phyloP scores from a whole-genome alignment of 1,140 invertebrate genomes.

The Eufriesea mexicana region DNA sequence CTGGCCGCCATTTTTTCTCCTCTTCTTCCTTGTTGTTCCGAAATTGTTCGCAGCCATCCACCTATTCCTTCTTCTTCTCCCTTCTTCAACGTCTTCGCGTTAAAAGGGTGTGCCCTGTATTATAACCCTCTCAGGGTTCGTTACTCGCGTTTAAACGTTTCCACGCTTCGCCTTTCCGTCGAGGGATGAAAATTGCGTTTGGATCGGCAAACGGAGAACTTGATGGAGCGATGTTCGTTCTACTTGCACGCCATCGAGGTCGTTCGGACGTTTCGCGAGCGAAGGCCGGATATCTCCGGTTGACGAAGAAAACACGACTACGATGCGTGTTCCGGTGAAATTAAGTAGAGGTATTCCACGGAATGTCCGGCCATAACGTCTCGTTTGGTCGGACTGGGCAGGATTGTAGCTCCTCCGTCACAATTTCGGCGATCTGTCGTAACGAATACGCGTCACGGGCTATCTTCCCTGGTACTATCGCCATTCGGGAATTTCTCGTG shows the following conservation, averaged over 20 bases:
- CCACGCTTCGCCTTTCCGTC: not conserved
- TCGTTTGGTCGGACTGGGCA: not conserved
- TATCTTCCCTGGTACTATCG: not conserved
- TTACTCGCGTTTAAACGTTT: not conserved
- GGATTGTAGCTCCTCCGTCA: slow-evolving; percentile 26
- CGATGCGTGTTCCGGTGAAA: not conserved
- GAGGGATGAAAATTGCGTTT: not conserved
- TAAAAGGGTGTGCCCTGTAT: too few species aligned
- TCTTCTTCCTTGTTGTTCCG: too few species aligned
- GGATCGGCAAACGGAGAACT: not conserved
- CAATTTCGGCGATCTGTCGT: slow-evolving; percentile 40
- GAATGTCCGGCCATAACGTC: slow-evolving; percentile 29
- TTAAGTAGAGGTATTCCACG: not conserved
- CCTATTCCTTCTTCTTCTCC: not conserved
- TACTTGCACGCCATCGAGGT: too few species aligned
- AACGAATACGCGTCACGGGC: slow-evolving; percentile 18
- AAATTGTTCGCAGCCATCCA: not conserved
- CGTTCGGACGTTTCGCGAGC: too few species aligned
- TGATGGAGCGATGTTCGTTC: too few species aligned
- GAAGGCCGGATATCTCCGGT: too few species aligned
- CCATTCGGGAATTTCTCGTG: too few species aligned
- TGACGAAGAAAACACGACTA: not conserved
- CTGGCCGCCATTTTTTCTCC: not conserved
- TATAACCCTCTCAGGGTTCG: too few species aligned
- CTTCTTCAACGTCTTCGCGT: not conserved